Base-by-base conservation (phyloP, 2,113 vertebrate species). In the Murina feae region DNA sequence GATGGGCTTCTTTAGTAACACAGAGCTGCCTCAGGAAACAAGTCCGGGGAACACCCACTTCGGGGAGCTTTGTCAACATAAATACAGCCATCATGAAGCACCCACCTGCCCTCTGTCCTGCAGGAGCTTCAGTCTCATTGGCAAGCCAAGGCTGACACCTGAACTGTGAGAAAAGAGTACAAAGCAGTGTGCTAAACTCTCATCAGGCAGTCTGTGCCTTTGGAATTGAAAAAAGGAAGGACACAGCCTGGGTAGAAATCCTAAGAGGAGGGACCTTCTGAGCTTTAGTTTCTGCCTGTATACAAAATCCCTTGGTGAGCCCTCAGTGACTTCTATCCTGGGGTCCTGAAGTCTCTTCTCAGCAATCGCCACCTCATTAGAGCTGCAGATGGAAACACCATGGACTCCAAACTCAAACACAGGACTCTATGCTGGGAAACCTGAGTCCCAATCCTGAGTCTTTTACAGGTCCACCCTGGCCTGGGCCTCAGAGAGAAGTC, bases 131-230 rank as follows among this genome's bases (percentile, higher is more conserved):
- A 82, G 51, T 76, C 49, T 90, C 44, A 75, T 37, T 82, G 55
- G 42, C 42, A 86, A 93, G 68, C 49, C 81, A n/a, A 71, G 58
- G 53, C 10, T 42, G 49, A 55, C 16, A 65, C 28, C 35, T 9
- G 28, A 44, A 65, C 37, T 47, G 18, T 65, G 60, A 83, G 76
- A 58, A 80, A 95, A 78, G 60, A 83, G 53, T 55, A 90, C 17
- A 30, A 68, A 53, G 79, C 79, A 20, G 35, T 5, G 16, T 39
- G 65, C 37, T 75, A 58, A 55, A 51, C 60, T 71, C 49, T 42
- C 60, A 86, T 71, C 68, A 78, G 82, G 71, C 35, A 37, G 16
- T 37, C 75, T 87, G 60, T 65, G 69, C 53, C 69, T 87, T 28
- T 44, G 68, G 68, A 78, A 72, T 23, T 65, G 74, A 75, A 53